phyloP scores from a whole-genome alignment of 2,797 vertebrate genomes.

The Urosaurus nigricauda region DNA sequence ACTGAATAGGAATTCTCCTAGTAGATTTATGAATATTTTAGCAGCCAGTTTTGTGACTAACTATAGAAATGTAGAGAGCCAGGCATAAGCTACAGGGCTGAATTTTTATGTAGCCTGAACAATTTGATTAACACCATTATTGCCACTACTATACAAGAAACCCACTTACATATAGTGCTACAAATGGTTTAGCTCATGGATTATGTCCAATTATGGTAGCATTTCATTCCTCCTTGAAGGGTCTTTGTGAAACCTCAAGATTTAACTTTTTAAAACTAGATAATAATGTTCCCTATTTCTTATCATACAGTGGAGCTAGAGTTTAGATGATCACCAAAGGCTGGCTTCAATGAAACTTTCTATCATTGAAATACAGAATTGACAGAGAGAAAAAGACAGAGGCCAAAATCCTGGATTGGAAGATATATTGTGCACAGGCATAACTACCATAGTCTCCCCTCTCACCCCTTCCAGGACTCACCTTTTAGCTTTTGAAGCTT shows the following conservation, averaged over 20 bases:
- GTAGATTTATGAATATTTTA: constrained; percentile 12
- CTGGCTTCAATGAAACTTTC: too few relatives aligned
- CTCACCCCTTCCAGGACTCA: too few relatives aligned
- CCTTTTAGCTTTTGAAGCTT: too few relatives aligned
- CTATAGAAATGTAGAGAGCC: neutral
- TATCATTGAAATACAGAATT: too few relatives aligned
- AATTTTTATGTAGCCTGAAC: neutral
- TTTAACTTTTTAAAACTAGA: neutral
- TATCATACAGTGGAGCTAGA: too few relatives aligned
- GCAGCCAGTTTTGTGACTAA: constrained; percentile 4
- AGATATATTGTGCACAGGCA: too few relatives aligned
- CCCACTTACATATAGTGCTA: neutral
- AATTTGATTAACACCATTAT: neutral
- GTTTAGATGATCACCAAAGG: too few relatives aligned
- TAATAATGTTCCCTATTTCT: neutral
- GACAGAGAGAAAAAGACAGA: too few relatives aligned
- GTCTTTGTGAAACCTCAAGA: too few relatives aligned
- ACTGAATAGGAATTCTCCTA: neutral
- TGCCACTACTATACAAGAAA: neutral
- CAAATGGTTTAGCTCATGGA: neutral
- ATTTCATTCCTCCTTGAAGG: neutral
- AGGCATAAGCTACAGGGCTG: neutral
- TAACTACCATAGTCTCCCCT: too few relatives aligned
- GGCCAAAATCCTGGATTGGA: too few relatives aligned
- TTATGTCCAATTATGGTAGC: neutral